Evolutionary conservation across 1,140 invertebrate species (phyloP).

Genomic region (Zaprionus capensis): DNA sequence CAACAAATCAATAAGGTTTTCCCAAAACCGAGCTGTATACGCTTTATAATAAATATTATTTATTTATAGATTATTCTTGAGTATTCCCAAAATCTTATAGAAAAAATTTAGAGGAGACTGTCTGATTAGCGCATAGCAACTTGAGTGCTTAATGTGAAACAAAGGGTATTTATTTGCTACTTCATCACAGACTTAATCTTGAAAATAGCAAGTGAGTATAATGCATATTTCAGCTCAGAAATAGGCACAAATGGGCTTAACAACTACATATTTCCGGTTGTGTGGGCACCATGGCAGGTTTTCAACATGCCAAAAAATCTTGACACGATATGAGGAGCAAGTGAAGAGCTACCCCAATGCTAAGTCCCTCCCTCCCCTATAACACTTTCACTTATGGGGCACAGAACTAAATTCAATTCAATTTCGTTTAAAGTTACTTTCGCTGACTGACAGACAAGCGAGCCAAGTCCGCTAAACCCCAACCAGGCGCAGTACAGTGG

Average conservation of each 20-base stretch:
- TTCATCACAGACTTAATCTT: neutral
- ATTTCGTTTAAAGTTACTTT: conserved; percentile 83
- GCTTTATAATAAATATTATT: neutral
- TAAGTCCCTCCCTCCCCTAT: conserved; percentile 8
- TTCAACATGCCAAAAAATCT: conserved; percentile 67
- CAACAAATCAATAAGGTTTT: conserved; percentile 64
- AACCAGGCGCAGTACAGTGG: conserved; percentile 49
- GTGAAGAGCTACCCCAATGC: conserved; percentile 24
- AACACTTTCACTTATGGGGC: conserved; percentile 67
- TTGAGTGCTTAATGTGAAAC: neutral
- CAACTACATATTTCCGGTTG: conserved; percentile 81
- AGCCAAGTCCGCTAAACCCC: conserved; percentile 62
- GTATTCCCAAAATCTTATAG: neutral
- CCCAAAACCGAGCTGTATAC: neutral
- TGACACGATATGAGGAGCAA: conserved; percentile 35
- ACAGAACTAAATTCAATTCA: conserved; percentile 83
- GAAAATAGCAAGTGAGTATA: conserved; percentile 5
- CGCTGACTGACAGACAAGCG: conserved; percentile 77
- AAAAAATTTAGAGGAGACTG: neutral
- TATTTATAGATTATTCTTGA: too few species aligned
- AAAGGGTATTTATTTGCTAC: conserved; percentile 12
- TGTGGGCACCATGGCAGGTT: conserved; percentile 59
- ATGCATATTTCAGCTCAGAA: conserved; percentile 49
- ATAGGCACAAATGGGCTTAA: conserved; percentile 75
- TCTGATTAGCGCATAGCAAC: neutral